Evolutionary conservation across 2,113 vertebrate species (phyloP).

Genomic region (Cynoglossus semilaevis): DNA sequence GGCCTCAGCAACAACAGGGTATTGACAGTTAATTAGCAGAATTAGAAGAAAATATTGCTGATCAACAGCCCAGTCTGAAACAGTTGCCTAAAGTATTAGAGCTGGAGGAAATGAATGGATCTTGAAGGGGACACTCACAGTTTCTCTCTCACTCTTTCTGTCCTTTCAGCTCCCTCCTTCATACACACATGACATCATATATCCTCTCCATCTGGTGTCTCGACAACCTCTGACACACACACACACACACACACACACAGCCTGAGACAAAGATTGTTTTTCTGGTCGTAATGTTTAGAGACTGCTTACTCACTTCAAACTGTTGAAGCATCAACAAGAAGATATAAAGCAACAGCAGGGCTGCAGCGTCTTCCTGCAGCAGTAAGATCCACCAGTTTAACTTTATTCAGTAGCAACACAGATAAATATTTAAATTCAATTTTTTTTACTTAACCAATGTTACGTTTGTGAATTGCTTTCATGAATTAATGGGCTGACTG

Average conservation of each 20-base stretch:
- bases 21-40: too few relatives aligned
- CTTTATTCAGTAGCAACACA: too few relatives aligned
- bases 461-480: too few relatives aligned
- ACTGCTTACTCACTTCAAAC: too few relatives aligned
- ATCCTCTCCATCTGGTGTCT: conserved; percentile 47
- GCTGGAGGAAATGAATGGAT: conserved; percentile 11
- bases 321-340: background rate
- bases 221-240: conserved; percentile 16
- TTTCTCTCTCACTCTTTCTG: background rate
- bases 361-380: background rate
- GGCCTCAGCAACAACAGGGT: too few relatives aligned
- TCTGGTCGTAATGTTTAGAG: too few relatives aligned
- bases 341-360: background rate
- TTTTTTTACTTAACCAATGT: background rate
- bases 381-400: background rate
- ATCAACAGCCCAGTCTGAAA: background rate
- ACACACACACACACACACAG: too few relatives aligned
- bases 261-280: too few relatives aligned
- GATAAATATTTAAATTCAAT: too few relatives aligned
- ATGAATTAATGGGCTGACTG: too few relatives aligned
- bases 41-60: background rate
- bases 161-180: background rate
- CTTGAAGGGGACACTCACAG: background rate
- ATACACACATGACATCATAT: conserved; percentile 29
- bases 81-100: background rate